Evolutionary conservation across 2,797 vertebrate genomes (phyloP).

Genomic region (Thalassophryne amazonica): DNA sequence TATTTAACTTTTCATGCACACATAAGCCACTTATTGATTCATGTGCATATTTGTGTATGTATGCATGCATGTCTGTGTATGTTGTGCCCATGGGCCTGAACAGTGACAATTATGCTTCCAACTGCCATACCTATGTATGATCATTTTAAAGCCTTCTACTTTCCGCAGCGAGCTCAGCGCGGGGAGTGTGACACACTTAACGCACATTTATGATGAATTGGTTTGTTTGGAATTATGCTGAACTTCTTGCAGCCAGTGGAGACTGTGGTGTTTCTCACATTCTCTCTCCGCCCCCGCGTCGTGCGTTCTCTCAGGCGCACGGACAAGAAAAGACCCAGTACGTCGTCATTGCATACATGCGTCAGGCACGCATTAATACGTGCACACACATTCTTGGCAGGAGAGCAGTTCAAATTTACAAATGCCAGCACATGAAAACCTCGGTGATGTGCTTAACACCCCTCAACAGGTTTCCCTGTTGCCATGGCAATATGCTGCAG

Average conservation of each 20-base stretch:
- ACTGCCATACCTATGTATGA: conserved; percentile 17
- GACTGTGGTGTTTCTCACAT: conserved; percentile 9
- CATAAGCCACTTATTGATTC: conserved; percentile 15
- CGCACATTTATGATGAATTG: conserved; percentile 30
- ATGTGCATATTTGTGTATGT: neutral
- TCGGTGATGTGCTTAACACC: conserved; percentile 58
- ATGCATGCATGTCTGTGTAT: neutral
- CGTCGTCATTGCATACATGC: neutral
- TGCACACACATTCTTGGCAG: neutral
- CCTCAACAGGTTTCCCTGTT: conserved; percentile 71
- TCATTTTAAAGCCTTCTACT: conserved; percentile 14
- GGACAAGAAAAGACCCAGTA: conserved; percentile 12
- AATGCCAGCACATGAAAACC: conserved; percentile 40
- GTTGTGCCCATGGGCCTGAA: neutral
- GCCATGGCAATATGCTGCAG: conserved; percentile 66
- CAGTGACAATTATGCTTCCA: conserved; percentile 26
- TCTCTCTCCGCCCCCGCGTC: neutral
- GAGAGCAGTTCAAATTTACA: conserved; percentile 23
- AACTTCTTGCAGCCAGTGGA: conserved; percentile 32
- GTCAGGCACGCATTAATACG: neutral
- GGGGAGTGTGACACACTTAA: conserved; percentile 10
- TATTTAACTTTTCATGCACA: conserved; percentile 2
- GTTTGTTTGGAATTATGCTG: conserved; percentile 30
- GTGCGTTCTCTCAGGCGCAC: neutral
- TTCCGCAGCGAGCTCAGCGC: conserved; percentile 9